Conservation (phyloP, 2,797 vertebrate species). For the Molossus molossus region DNA sequence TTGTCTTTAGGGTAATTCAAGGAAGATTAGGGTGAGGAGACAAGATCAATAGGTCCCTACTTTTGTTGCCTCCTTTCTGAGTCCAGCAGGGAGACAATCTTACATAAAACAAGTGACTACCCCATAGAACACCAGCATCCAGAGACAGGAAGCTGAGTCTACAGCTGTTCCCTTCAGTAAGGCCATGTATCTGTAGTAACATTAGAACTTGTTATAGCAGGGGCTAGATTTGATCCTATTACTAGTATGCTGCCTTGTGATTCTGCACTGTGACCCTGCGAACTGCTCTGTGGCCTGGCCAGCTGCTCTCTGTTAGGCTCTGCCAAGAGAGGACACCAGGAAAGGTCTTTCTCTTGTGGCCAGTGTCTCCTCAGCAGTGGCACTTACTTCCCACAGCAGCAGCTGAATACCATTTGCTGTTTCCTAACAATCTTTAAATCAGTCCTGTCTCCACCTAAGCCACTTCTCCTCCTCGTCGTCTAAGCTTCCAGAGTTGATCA, state of each 20-base stretch:
- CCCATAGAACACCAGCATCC: not conserved
- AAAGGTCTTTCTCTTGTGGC: not conserved
- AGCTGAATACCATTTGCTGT: no score
- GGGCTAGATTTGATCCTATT: not conserved
- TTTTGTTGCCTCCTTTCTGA: not conserved
- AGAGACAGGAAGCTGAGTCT: not conserved
- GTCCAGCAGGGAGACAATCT: not conserved
- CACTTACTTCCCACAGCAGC: not conserved
- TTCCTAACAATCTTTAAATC: not conserved
- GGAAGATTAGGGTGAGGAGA: not conserved
- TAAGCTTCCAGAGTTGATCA: not conserved
- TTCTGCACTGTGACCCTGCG: not conserved
- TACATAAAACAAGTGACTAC: not conserved
- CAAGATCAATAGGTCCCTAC: not conserved
- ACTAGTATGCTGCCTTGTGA: not conserved
- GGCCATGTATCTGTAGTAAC: not conserved
- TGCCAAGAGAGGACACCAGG: not conserved
- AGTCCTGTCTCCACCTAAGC: not conserved
- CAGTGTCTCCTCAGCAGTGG: not conserved
- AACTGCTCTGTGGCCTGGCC: accelerated
- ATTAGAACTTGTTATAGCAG: not conserved
- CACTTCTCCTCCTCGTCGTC: no score
- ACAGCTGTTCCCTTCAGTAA: not conserved
- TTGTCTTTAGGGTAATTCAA: not conserved
- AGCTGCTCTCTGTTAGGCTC: not conserved